Evolutionary conservation across 2,888 invertebrate genomes (phyloP), one percentile per base, ranked within the genome.

Genomic region (Limnephilus auricula): DNA sequence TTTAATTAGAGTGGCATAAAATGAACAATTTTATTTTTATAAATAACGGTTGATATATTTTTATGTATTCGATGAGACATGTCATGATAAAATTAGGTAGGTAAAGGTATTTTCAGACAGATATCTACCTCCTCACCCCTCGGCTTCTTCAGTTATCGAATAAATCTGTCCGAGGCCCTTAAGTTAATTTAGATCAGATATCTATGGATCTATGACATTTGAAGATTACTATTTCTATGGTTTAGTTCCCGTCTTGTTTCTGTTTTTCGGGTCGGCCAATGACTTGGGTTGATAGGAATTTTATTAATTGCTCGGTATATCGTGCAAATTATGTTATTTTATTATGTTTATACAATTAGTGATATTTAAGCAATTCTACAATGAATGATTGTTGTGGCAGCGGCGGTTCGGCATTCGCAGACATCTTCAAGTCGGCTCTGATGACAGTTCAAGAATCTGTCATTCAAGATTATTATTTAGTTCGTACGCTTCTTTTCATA

Each of bases 301-400:
- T 65, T 34, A 82, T 34, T 34, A 82, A 18, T 82, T 18, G 82
- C 34, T 82, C 82, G 34, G 18, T 82, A 34, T 32, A 82, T 34
- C 82, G 82, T 82, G 82, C 32, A 37, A 82, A 82, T 82, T 6
- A 82, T 82, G n/a, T 34, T 10, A 82, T 82, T 25, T 82, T 82
- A 32, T 34, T 82, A 82, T 37, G 34, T 82, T 34, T 82, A 18
- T 82, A 82, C 37, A 37, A 82, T 0, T 34, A 34, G 82, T 82
- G 82, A 82, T 82, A 82, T 34, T 25, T 34, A 82, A 65, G 65
- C 65, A n/a, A 25, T 65, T 65, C 25, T 65, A 65, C 65, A 45
- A 92, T 92, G 92, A 86, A 88, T 82, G 92, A 85, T 18, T 92
- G 92, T 34, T 90, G 92, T 45, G 90, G 91, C 18, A 89, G 89